Evolutionary conservation across 2,113 vertebrate genomes (phyloP).

Genomic region (Hystrix cristata): DNA sequence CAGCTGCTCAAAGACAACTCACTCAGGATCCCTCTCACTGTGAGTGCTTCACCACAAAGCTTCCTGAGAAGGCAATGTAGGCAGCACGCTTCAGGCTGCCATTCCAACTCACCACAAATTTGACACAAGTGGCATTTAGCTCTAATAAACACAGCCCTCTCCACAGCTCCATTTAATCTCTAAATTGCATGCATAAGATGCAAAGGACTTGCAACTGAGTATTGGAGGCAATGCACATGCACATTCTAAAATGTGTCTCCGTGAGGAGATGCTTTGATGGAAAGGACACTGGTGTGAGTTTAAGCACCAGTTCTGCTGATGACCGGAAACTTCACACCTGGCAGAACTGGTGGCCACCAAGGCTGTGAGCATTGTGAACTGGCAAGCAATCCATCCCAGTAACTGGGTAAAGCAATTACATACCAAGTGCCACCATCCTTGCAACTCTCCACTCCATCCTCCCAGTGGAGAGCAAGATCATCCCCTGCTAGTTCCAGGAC

Average conservation of each 20-base stretch:
- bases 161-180: not conserved
- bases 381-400: not conserved
- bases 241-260: not conserved
- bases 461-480: not conserved
- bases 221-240: not conserved
- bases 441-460: not conserved
- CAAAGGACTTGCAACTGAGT: not conserved
- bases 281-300: not conserved
- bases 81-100: not conserved
- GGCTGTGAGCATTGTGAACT: not conserved
- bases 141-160: not conserved
- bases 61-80: not conserved
- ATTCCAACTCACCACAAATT: not conserved
- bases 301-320: not conserved
- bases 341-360: not conserved
- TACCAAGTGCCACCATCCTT: not conserved
- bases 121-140: not conserved
- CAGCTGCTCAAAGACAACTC: not conserved
- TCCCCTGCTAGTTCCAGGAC: not conserved
- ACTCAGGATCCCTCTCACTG: too few relatives aligned
- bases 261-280: not conserved
- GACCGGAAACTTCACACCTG: not conserved
- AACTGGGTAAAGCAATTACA: not conserved
- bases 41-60: not conserved
- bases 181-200: not conserved